Conservation (phyloP, 2,797 vertebrate species). For the Masticophis lateralis region DNA sequence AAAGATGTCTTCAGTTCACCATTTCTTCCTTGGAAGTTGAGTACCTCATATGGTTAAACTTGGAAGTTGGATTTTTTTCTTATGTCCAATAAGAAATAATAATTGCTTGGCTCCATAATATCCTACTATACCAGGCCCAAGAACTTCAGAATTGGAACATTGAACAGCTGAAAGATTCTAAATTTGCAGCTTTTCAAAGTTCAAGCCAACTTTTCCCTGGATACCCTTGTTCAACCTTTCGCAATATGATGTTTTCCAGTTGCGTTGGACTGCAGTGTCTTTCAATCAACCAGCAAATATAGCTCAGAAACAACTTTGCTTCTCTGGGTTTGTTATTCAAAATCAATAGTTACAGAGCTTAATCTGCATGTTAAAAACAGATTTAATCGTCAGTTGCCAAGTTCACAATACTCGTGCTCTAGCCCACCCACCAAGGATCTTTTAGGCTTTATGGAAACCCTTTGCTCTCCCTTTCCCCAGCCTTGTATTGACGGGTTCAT, state of each 20-base stretch:
- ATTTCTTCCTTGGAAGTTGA: background rate
- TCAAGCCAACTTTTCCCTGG: background rate
- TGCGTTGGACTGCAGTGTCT: background rate
- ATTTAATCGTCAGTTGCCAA: background rate
- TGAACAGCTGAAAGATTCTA: background rate
- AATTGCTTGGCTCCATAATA: background rate
- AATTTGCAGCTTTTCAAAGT: background rate
- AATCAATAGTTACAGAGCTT: background rate
- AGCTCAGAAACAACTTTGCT: background rate
- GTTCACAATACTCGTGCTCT: too few relatives aligned
- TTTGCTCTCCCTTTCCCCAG: background rate
- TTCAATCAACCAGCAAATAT: background rate
- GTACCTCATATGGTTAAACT: background rate
- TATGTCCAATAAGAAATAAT: background rate
- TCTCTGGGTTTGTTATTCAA: background rate
- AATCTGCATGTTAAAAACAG: background rate
- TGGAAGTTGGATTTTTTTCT: background rate
- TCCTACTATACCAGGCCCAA: background rate
- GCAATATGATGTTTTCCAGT: background rate
- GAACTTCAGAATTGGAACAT: background rate
- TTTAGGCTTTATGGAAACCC: too few relatives aligned
- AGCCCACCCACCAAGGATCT: background rate
- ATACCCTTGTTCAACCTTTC: background rate
- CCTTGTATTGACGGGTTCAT: background rate
- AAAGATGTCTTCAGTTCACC: background rate